Conservation (phyloP, 1,140 invertebrate genomes). For the Achatina immaculata region DNA sequence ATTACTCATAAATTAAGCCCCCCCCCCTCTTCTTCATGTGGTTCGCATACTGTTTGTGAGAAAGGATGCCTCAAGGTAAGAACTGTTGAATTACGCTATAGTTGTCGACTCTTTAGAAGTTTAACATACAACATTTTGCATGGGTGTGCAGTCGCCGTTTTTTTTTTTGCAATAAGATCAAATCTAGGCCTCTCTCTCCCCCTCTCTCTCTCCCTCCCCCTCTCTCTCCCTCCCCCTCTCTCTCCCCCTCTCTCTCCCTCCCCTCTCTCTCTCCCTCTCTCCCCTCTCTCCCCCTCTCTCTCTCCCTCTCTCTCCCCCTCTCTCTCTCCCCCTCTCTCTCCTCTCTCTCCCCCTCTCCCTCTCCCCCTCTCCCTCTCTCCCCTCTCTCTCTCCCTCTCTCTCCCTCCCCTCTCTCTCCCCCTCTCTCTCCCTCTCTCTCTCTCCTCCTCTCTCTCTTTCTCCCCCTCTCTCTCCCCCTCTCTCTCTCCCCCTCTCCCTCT, state of each 20-base stretch:
- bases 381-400: not conserved
- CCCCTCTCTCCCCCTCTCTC: not conserved
- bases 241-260: not conserved
- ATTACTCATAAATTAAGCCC: too few relatives aligned
- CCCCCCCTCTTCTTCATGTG: too few relatives aligned
- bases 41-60: too few relatives aligned
- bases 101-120: too few relatives aligned
- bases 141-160: too few relatives aligned
- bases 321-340: not conserved
- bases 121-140: too few relatives aligned
- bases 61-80: too few relatives aligned
- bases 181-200: too few relatives aligned
- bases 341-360: not conserved
- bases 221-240: not conserved
- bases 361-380: too few relatives aligned
- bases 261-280: too few relatives aligned
- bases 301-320: not conserved
- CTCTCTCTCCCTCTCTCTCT: slow-evolving; percentile 1
- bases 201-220: not conserved
- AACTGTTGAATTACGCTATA: too few relatives aligned
- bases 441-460: slow-evolving; percentile 1
- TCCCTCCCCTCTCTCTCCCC: not conserved
- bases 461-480: not conserved
- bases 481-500: not conserved
- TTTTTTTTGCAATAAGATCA: too few relatives aligned